Base-by-base conservation (phyloP, 1,140 invertebrate genomes). In the Rhyacophila brunnea region DNA sequence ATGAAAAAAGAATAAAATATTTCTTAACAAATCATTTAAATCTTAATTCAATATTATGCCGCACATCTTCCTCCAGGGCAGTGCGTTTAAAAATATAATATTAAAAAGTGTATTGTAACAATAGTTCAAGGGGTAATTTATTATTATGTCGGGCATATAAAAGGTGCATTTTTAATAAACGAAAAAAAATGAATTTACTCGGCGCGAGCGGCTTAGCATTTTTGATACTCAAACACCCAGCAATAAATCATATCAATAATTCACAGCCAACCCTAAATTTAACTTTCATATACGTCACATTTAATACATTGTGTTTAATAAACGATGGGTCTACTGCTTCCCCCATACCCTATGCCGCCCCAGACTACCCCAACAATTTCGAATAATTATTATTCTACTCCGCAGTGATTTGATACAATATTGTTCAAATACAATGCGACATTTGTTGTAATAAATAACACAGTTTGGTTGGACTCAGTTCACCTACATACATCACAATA, bases 231-330 rank as follows among this genome's bases (percentile, higher is more conserved):
- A 40, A 52, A 40, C 11, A 52, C 14, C 23, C 28, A 32, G 32
- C 44, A 14, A 60, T 60, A 60, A 60, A 60, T 60, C 58, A 60
- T 54, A 42, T 35, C 58, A 53, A 60, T 60, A 60, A 53, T 60
- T 60, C 58, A 53, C 19, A 40, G 18, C 28, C 18, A 46, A 48
- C 58, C 58, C 58, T 54, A 60, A 45, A 54, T 60, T 60, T 60
- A 60, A 54, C 58, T 53, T 60, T 60, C 58, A 60, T 60, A 54
- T 32, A 48, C 44, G 58, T 60, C 58, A 53, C 58, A 60, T 60
- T 60, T 53, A 60, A 60, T 60, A 50, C 58, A 60, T 60, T 60
- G 58, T 60, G 44, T 42, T 53, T 18, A 19, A 53, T 60, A 60
- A 60, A 54, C 58, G 58, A 54, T 60, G 50, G 58, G 32, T 50